Evolutionary conservation across 2,113 vertebrate genomes (phyloP), one percentile per base, ranked within the genome.

Genomic region (Melanotaenia duboulayi): DNA sequence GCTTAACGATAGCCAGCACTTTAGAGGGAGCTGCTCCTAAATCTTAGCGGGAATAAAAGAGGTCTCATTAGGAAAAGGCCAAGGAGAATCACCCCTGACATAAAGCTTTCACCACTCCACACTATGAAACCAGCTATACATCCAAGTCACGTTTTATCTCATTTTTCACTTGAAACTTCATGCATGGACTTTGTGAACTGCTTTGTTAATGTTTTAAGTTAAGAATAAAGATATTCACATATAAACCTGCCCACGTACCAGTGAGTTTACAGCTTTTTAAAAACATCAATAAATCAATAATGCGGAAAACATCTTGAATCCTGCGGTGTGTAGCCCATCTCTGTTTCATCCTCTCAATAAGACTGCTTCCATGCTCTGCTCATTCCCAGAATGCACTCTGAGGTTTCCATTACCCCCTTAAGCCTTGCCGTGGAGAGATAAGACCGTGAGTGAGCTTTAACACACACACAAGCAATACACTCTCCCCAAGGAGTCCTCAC

Each of bases 381-480:
- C 32, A 44, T 78, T 87, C 80, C 82, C 78, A 86, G 65, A 56
- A 86, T 81, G 65, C 79, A 78, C 66, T 56, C 24, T 55, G 64
- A 80, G 72, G 79, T 89, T 88, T 89, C 82, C 84, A 80, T 91
- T 83, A 83, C 82, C 69, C 56, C 77, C 80, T 79, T 87, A 80
- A 78, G 78, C 72, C 77, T 78, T 71, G 60, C 74, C 73, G 54
- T 71, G 50, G 22, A 48, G 77, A 89, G 88, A 90, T 85, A 89
- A 85, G 81, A 77, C 69, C 65, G 51, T 66, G 65, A 75, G 64
- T 54, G 32, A 74, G 70, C n/a, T 61, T 57, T 32, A 35, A 52
- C 67, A 75, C 50, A 62, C 57, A 77, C 80, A 66, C 1, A 69
- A 25, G 60, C 71, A 68, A 49, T 24, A 66, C 39, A 60, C 59